Conservation (phyloP, 2,888 invertebrate genomes). For the Vesta saturnalis region DNA sequence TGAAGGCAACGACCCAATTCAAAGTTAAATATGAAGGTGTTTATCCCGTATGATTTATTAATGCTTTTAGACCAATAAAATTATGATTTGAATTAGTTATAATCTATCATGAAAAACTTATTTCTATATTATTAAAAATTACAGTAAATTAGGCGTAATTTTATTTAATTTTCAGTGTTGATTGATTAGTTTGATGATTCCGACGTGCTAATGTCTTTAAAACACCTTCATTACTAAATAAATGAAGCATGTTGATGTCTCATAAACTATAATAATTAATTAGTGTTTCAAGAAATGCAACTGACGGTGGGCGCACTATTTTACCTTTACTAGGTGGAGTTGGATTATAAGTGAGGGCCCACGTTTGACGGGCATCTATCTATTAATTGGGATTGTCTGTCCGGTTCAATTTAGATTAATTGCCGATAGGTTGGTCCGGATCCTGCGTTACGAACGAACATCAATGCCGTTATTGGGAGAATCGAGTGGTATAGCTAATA, state of each 20-base stretch:
- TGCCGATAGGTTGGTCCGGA: constrained; percentile 54
- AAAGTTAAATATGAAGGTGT: constrained; percentile 26
- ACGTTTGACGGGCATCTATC: constrained; percentile 44
- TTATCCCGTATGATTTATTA: constrained; percentile 28
- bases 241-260: constrained; percentile 45
- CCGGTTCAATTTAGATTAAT: constrained; percentile 60
- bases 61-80: constrained; percentile 18
- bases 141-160: not conserved
- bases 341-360: constrained; percentile 28
- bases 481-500: constrained; percentile 33
- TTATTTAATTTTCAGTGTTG: constrained; percentile 19
- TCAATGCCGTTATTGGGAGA: constrained; percentile 36
- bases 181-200: constrained; percentile 40
- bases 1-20: constrained; percentile 32
- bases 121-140: no score
- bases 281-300: constrained; percentile 42
- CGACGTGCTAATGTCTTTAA: constrained; percentile 43
- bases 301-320: constrained; percentile 37
- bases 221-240: constrained; percentile 47
- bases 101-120: no score
- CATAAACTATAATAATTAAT: constrained; percentile 44
- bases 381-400: constrained; percentile 59
- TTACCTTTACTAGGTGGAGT: constrained; percentile 15
- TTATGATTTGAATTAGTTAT: no score
- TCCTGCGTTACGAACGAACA: constrained; percentile 36